Evolutionary conservation across 2,888 invertebrate species (phyloP).

Genomic region (Nemoura dubitans): DNA sequence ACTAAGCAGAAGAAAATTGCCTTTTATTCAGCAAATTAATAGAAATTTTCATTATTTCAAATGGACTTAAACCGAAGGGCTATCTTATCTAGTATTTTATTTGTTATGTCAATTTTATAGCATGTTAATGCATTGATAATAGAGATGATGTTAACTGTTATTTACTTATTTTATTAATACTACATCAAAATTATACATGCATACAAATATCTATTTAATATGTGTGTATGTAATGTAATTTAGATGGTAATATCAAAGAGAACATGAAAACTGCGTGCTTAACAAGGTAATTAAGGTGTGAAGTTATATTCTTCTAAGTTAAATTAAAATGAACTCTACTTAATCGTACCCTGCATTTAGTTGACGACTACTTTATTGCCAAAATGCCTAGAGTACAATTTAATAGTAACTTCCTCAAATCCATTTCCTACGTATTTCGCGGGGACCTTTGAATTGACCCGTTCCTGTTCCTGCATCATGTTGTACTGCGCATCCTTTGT

Average conservation of each 20-base stretch:
- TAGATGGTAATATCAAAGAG: conserved; percentile 37
- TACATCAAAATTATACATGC: conserved; percentile 8
- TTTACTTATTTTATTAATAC: conserved; percentile 40
- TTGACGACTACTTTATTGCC: not conserved
- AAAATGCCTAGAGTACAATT: no score
- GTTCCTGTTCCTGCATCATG: no score
- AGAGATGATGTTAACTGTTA: conserved; percentile 31
- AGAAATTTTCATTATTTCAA: not conserved
- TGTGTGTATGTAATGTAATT: conserved; percentile 26
- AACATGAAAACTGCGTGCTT: conserved; percentile 36
- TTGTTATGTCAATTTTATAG: conserved; percentile 4
- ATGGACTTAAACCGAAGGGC: conserved; percentile 10
- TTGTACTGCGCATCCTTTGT: no score
- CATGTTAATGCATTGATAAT: conserved; percentile 8
- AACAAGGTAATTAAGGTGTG: conserved; percentile 29
- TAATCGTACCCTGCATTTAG: not conserved
- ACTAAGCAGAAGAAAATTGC: not conserved
- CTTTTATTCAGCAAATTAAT: not conserved
- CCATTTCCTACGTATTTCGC: no score
- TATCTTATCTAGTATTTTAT: not conserved
- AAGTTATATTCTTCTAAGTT: conserved; percentile 41
- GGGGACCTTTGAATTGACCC: no score
- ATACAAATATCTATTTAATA: conserved; percentile 8
- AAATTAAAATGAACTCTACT: conserved; percentile 40
- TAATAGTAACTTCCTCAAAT: no score